Evolutionary conservation across 2,888 invertebrate genomes (phyloP).

Genomic region (Oxyscelio sp.): DNA sequence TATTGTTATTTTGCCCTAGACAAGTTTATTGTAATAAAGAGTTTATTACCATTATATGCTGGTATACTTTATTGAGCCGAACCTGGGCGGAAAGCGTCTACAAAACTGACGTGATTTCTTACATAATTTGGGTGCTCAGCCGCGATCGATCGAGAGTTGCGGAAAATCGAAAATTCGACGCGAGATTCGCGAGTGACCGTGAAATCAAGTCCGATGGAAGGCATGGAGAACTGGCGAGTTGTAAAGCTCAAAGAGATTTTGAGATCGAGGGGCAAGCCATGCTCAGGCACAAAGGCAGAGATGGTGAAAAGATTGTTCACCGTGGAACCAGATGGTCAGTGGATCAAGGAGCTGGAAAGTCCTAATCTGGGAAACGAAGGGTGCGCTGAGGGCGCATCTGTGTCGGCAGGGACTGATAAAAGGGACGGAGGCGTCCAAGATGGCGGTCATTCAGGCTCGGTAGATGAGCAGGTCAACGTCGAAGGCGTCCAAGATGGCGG

Average conservation of each 20-base stretch:
- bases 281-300: conserved; percentile 10
- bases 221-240: background rate
- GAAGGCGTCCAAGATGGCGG: no score
- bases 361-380: no score
- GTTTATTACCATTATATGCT: no score
- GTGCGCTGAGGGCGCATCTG: no score
- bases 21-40: no score
- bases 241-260: background rate
- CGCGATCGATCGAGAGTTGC: background rate
- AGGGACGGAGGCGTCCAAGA: no score
- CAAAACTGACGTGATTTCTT: background rate
- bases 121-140: background rate
- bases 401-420: background rate
- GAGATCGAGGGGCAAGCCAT: conserved; percentile 19
- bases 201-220: background rate
- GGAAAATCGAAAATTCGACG: no score
- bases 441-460: no score
- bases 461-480: no score
- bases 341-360: background rate
- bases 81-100: background rate
- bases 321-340: conserved; percentile 1
- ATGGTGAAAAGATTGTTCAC: conserved; percentile 1
- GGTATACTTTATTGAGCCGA: no score
- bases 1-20: no score
- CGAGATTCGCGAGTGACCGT: background rate